Conservation (phyloP, 2,888 invertebrate genomes). For the Trachelus iudaicus region DNA sequence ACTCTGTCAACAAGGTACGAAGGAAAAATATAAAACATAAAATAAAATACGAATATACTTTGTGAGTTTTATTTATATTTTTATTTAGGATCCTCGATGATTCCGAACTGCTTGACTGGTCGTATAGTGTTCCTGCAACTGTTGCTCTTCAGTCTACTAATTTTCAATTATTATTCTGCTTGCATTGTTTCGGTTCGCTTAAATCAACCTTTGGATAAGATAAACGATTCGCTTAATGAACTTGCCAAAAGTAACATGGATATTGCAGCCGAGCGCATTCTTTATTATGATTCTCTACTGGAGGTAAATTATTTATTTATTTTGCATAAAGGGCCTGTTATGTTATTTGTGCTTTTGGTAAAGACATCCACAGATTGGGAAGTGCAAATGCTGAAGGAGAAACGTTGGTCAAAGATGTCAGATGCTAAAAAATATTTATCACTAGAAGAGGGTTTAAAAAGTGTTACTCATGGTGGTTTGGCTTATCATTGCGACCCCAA, state of each 20-base stretch:
- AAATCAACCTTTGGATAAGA: conserved; percentile 52
- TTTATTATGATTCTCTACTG: conserved; percentile 44
- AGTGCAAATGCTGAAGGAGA: conserved; percentile 44
- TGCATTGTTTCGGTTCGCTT: conserved; percentile 55
- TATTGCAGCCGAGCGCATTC: conserved; percentile 47
- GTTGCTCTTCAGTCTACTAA: conserved; percentile 47
- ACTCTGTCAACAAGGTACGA: conserved; percentile 18
- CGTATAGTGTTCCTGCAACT: conserved; percentile 49
- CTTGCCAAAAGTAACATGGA: conserved; percentile 43
- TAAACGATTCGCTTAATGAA: conserved; percentile 54
- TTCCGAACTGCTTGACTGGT: conserved; percentile 41
- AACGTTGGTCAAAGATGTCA: conserved; percentile 49
- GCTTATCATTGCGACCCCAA: conserved; percentile 57
- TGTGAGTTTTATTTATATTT: neutral
- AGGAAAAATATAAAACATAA: neutral
- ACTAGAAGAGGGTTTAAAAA: conserved; percentile 45
- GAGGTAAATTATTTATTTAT: conserved; percentile 27
- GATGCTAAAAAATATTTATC: conserved; percentile 42
- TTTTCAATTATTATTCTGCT: conserved; percentile 56
- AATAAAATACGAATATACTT: neutral
- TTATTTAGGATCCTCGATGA: conserved; percentile 45
- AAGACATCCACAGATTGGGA: conserved; percentile 40
- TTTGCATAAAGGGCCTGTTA: neutral
- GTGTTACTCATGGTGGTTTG: conserved; percentile 44
- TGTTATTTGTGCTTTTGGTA: neutral